phyloP scores from a whole-genome alignment of 1,140 invertebrate species.

The Phthorimaea operculella region DNA sequence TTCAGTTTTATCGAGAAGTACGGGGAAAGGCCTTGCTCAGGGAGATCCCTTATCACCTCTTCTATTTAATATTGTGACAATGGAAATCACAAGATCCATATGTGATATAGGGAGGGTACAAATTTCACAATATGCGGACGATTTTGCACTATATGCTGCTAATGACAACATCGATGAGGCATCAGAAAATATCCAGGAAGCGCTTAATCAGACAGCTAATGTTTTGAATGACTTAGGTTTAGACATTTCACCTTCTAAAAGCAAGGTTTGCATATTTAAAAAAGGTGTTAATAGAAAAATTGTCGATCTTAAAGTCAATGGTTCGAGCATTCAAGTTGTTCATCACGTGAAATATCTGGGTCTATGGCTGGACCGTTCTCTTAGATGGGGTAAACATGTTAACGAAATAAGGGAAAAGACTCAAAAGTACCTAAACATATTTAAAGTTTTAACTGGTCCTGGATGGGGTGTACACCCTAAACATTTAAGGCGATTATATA shows the following conservation, averaged over 20 bases:
- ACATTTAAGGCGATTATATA: neutral
- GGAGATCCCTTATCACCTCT: neutral
- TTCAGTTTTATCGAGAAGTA: neutral
- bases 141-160: neutral
- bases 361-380: neutral
- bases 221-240: neutral
- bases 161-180: neutral
- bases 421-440: neutral
- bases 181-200: neutral
- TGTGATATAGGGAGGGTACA: neutral
- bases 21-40: neutral
- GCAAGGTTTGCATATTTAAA: neutral
- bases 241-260: neutral
- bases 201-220: neutral
- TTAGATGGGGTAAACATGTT: neutral
- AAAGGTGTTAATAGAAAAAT: neutral
- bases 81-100: neutral
- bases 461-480: neutral
- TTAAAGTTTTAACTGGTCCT: neutral
- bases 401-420: neutral
- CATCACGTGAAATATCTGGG: neutral
- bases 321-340: neutral
- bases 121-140: constrained; percentile 5
- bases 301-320: neutral
- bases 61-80: too few species aligned